Evolutionary conservation across 2,113 vertebrate genomes (phyloP), one percentile per base, ranked within the genome.

Genomic region (Corvus moneduloides): DNA sequence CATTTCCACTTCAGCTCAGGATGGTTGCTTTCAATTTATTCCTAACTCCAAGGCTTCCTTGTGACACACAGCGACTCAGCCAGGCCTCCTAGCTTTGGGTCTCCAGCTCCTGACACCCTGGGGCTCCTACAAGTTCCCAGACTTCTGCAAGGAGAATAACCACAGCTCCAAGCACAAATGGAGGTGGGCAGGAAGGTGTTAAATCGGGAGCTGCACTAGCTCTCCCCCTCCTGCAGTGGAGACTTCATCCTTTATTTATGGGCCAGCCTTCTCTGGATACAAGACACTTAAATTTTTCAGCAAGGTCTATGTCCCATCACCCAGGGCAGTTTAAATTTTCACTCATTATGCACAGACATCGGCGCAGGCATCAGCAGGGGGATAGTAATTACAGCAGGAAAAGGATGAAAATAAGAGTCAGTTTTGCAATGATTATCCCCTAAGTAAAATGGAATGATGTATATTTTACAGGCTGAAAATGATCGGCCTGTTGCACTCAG

Each of bases 221-320:
- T 93, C 78, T 90, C 48, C 52, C 51, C n/a, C 52, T 94, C 48
- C 79, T 78, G 76, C 82, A 80, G 78, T 35, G 39, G 28, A 81
- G 64, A 56, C 64, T 92, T 97, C 92, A 97, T 97, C 59, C 90
- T 89, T 97, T 95, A 96, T 97, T 97, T 95, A 96, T 96, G 83
- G 79, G 18, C 52, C 86, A 85, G 79, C 80, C 79, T 94, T 62
- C 83, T 96, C 88, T 88, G 59, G 72, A 83, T 81, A 92, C 75
- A 48, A 95, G 94, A 81, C 64, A 39, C 89, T 72, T 97, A 81
- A 97, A 96, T 96, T 95, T 97, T 97, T 96, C 90, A 97, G 83
- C 68, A 90, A 95, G 92, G 93, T 94, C 95, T 78, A 37, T 80
- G 76, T 94, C 94, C 92, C 85, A 61, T 94, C 93, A 93, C 92